These are phyloP conservation scores for Agrotis exclamationis DNA, from an alignment of 2,888 invertebrate species.

Conservation along the genomic window DNA sequence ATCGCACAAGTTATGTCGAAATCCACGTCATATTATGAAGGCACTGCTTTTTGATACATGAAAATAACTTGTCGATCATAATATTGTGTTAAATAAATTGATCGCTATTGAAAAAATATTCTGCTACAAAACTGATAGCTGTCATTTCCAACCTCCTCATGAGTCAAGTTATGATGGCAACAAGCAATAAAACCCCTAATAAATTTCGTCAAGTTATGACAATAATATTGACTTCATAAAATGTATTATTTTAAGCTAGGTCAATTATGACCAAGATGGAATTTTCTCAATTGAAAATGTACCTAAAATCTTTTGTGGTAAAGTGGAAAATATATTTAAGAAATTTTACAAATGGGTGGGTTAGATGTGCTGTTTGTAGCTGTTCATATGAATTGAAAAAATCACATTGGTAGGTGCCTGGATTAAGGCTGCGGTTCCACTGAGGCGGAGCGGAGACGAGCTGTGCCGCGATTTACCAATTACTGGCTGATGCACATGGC, in stretches of 20 bases:
- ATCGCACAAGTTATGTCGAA: slow-evolving; percentile 71
- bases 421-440: too few species aligned
- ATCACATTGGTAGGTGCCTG: too few species aligned
- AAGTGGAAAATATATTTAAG: too few species aligned
- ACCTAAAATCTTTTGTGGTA: too few species aligned
- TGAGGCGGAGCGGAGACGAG: too few species aligned
- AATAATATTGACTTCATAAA: neutral
- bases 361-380: too few species aligned
- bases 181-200: slow-evolving; percentile 9
- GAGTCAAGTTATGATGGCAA: slow-evolving; percentile 23
- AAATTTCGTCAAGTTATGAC: neutral
- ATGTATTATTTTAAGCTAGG: neutral
- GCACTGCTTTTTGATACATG: slow-evolving; percentile 81
- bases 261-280: too few species aligned
- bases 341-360: too few species aligned
- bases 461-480: neutral
- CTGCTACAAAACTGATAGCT: slow-evolving; percentile 53
- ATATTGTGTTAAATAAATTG: slow-evolving; percentile 70
- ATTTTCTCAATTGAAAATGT: too few species aligned
- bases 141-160: slow-evolving; percentile 29
- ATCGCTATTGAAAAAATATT: slow-evolving; percentile 51
- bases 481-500: too few species aligned
- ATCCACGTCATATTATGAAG: slow-evolving; percentile 81
- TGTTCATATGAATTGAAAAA: too few species aligned
- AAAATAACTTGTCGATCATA: slow-evolving; percentile 65